A percentile compares a stretch with the other conserved stretches of the same genome.
These are phyloP conservation scores for Rhynchomys soricoides DNA, from an alignment of 2,113 vertebrate species.

Conservation along the genomic window DNA sequence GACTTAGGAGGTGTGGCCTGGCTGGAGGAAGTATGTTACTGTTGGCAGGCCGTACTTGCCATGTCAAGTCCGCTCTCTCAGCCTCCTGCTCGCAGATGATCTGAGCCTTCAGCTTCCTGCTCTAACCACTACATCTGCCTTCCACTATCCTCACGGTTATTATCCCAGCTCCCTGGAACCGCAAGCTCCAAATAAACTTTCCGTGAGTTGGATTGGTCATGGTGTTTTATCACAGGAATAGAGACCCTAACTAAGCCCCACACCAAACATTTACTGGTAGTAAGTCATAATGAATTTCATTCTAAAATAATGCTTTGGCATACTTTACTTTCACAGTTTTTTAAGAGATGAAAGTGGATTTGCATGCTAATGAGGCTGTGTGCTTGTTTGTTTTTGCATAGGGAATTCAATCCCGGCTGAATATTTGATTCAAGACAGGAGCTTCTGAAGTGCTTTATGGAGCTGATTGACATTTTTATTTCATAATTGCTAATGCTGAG, in stretches of 20 bases:
- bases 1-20: neutral
- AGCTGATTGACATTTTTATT: neutral
- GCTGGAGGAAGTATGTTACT: neutral
- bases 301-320: neutral
- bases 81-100: neutral
- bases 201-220: neutral
- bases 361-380: neutral
- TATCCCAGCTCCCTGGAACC: neutral
- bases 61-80: neutral
- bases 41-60: neutral
- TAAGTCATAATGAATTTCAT: neutral
- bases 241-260: neutral
- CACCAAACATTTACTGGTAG: neutral
- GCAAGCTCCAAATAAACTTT: neutral
- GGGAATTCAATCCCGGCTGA: neutral
- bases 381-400: neutral
- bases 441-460: neutral
- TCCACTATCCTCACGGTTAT: neutral
- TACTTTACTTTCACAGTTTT: neutral
- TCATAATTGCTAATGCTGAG: neutral
- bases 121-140: neutral
- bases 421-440: neutral
- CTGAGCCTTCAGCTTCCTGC: neutral
- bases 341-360: neutral
- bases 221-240: neutral